These are phyloP conservation scores for Brachionus rubens DNA, from an alignment of 1,140 invertebrate species.

Conservation along the genomic window DNA sequence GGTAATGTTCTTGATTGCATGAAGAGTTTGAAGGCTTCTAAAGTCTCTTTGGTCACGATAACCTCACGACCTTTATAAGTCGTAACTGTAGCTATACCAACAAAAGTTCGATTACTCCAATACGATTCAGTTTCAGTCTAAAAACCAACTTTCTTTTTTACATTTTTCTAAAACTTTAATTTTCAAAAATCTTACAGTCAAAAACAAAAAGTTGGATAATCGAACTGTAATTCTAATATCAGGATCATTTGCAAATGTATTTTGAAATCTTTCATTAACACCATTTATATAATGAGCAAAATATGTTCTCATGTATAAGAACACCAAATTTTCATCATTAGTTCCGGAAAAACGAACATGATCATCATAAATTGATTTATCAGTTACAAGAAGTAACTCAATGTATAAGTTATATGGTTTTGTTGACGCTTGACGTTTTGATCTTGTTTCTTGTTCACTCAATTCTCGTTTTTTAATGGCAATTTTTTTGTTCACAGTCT, in stretches of 20 bases:
- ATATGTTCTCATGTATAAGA: slow-evolving; percentile 41
- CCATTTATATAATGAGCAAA: slow-evolving; percentile 44
- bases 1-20: slow-evolving; percentile 6
- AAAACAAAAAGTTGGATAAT: slow-evolving; percentile 25
- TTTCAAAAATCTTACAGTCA: not conserved
- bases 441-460: not conserved
- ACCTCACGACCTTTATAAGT: slow-evolving; percentile 38
- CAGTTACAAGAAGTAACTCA: slow-evolving; percentile 3
- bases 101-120: slow-evolving; percentile 26
- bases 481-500: too few species aligned
- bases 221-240: slow-evolving; percentile 23
- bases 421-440: slow-evolving; percentile 3
- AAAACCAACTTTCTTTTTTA: not conserved
- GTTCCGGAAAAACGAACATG: slow-evolving; percentile 20
- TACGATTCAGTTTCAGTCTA: slow-evolving; percentile 6
- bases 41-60: not conserved
- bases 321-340: slow-evolving; percentile 20
- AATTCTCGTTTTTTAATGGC: not conserved
- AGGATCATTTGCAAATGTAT: slow-evolving; percentile 22
- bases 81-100: slow-evolving; percentile 22
- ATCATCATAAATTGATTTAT: slow-evolving; percentile 19
- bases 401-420: slow-evolving; percentile 35
- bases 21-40: slow-evolving; percentile 37
- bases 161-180: not conserved
- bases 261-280: slow-evolving; percentile 37